Evolutionary conservation across 2,113 vertebrate species (phyloP).

Genomic region (Elgaria multicarinata): DNA sequence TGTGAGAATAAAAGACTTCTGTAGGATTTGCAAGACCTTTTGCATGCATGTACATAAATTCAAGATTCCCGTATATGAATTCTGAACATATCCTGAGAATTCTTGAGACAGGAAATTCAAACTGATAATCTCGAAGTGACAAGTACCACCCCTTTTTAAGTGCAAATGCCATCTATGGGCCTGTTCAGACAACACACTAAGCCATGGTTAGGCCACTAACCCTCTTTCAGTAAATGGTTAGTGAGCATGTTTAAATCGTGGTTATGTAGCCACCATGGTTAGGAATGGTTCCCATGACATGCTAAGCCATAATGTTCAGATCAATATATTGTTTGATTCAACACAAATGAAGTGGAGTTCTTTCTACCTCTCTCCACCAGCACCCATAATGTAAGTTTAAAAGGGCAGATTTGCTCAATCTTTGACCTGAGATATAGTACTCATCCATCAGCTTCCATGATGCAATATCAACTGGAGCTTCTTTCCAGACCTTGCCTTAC

Average conservation of each 20-base stretch:
- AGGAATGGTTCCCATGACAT: too few relatives aligned
- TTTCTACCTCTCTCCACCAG: too few relatives aligned
- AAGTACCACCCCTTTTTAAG: background rate
- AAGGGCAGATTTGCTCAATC: too few relatives aligned
- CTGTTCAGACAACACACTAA: too few relatives aligned
- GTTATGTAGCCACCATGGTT: too few relatives aligned
- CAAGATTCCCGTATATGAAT: background rate
- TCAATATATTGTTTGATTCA: background rate
- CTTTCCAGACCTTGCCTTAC: background rate
- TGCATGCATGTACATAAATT: background rate
- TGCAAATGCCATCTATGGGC: background rate
- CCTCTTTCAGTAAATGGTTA: too few relatives aligned
- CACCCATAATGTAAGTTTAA: too few relatives aligned
- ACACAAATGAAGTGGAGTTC: background rate
- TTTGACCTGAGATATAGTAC: too few relatives aligned
- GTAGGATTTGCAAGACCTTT: background rate
- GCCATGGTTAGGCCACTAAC: too few relatives aligned
- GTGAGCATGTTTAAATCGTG: too few relatives aligned
- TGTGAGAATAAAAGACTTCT: background rate
- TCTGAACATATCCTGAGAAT: background rate
- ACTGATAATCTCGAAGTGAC: background rate
- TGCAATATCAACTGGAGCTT: background rate
- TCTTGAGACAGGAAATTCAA: background rate
- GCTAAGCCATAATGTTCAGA: too few relatives aligned
- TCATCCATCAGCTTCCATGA: background rate